Conservation (phyloP, 2,113 vertebrate species). For the Lophochroa leadbeateri region DNA sequence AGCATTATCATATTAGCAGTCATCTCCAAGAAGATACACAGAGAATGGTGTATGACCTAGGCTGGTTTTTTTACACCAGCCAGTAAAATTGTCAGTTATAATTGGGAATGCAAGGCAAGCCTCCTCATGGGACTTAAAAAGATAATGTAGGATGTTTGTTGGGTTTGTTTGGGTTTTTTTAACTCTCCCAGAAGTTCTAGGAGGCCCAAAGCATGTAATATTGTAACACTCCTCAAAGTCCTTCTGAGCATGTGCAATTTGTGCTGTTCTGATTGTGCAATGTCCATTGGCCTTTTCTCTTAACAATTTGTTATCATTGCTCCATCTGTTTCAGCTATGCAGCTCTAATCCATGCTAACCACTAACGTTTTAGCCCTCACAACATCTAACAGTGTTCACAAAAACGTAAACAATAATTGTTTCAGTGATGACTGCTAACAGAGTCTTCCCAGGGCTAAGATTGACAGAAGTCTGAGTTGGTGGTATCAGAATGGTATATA, state of each 20-base stretch:
- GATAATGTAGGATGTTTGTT: not conserved
- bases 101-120: not conserved
- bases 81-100: not conserved
- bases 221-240: not conserved
- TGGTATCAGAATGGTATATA: not conserved
- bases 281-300: not conserved
- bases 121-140: not conserved
- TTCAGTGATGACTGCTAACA: not conserved
- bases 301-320: not conserved
- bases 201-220: not conserved
- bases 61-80: not conserved
- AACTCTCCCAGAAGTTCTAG: not conserved
- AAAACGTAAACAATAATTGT: not conserved
- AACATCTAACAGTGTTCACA: not conserved
- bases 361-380: not conserved
- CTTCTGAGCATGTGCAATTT: not conserved
- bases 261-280: not conserved
- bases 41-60: not conserved
- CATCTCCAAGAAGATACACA: not conserved
- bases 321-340: not conserved
- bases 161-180: not conserved
- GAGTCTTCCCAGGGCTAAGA: not conserved
- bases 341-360: not conserved
- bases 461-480: not conserved
- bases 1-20: not conserved